Evolutionary conservation across 1,140 invertebrate genomes (phyloP).

Genomic region (Drosophila repletoides): DNA sequence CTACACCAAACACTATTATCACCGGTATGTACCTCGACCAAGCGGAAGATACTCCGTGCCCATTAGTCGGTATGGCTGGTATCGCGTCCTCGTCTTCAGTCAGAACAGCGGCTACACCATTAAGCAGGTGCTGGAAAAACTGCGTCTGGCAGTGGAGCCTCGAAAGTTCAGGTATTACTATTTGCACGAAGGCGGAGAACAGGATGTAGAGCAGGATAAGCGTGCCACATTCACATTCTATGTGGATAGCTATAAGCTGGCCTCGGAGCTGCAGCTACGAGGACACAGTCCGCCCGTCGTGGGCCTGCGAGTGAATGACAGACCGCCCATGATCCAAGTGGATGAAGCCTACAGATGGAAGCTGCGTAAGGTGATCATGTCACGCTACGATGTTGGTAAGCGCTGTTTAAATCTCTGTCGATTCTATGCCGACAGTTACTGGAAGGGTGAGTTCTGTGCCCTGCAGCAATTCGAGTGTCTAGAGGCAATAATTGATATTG

Average conservation of each 20-base stretch:
- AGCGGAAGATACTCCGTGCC: slow-evolving; percentile 2
- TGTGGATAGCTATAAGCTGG: slow-evolving; percentile 32
- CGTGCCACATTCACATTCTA: slow-evolving; percentile 46
- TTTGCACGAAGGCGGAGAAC: slow-evolving; percentile 34
- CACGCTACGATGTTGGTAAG: slow-evolving; percentile 12
- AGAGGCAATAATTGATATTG: slow-evolving; percentile 14
- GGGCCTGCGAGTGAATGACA: slow-evolving; percentile 19
- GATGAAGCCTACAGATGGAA: neutral
- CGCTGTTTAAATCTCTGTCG: slow-evolving; percentile 27
- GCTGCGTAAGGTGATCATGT: slow-evolving; percentile 13
- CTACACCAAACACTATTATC: neutral
- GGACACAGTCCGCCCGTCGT: neutral
- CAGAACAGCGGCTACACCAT: neutral
- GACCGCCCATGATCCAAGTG: slow-evolving; percentile 18
- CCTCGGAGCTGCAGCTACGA: slow-evolving; percentile 14
- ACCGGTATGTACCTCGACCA: neutral
- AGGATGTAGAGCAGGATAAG: slow-evolving; percentile 23
- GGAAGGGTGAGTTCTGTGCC: slow-evolving; percentile 28
- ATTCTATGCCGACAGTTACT: slow-evolving; percentile 23
- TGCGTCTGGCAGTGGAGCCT: slow-evolving; percentile 12
- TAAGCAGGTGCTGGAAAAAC: slow-evolving; percentile 2
- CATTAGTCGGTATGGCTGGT: slow-evolving; percentile 49
- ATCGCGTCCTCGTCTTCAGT: slow-evolving; percentile 44
- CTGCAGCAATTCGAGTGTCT: slow-evolving; percentile 31
- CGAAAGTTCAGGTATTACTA: slow-evolving; percentile 14